phyloP scores from a whole-genome alignment of 1,140 invertebrate species.

The Brachystomella parvula region DNA sequence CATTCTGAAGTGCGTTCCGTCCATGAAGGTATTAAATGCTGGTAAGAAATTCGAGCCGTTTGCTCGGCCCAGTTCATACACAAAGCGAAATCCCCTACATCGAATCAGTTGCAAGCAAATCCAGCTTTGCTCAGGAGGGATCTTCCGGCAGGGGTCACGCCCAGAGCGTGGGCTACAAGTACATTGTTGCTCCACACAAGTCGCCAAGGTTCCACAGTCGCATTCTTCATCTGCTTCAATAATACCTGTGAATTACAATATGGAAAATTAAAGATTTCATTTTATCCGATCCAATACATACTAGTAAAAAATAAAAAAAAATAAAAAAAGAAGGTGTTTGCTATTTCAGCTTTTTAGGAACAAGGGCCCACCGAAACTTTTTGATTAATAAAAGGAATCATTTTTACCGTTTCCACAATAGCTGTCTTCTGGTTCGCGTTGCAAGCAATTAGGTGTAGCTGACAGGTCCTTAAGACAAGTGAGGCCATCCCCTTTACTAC shows the following conservation, averaged over 20 bases:
- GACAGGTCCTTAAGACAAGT: neutral
- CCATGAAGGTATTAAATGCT: neutral
- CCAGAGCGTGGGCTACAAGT: constrained; percentile 9
- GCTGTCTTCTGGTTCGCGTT: neutral
- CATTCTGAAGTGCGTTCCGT: neutral
- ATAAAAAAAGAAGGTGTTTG: no score
- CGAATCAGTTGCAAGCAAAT: constrained; percentile 3
- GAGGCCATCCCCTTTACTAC: neutral
- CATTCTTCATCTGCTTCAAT: constrained; percentile 14
- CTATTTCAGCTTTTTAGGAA: no score
- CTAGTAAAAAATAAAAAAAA: no score
- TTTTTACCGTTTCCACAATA: constrained; percentile 7
- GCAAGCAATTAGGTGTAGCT: neutral
- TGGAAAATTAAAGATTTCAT: no score
- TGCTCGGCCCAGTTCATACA: neutral
- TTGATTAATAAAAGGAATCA: no score
- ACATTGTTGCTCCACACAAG: neutral
- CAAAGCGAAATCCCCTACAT: constrained; percentile 12
- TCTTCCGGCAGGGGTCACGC: neutral
- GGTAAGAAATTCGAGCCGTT: neutral
- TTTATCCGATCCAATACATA: no score
- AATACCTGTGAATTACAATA: constrained; percentile 2
- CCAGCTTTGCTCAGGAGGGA: neutral
- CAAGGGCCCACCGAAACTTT: no score
- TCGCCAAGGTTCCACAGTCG: constrained; percentile 16